phyloP scores from a whole-genome alignment of 2,888 invertebrate genomes.

The Agapostemon virescens region DNA sequence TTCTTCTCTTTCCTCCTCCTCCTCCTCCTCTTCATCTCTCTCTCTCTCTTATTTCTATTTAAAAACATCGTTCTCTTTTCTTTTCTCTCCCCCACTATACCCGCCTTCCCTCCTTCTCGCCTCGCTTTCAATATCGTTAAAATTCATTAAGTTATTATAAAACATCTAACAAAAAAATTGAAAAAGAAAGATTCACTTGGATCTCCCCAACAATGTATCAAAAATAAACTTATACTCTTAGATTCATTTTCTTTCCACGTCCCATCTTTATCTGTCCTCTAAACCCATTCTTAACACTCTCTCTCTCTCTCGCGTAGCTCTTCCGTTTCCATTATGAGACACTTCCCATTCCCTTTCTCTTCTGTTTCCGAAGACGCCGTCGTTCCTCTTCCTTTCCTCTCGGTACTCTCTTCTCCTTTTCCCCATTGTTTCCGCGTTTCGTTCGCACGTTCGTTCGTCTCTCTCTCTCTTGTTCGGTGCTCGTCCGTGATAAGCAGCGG shows the following conservation, averaged over 20 bases:
- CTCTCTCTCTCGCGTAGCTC: constrained; percentile 48
- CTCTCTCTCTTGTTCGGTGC: constrained; percentile 38
- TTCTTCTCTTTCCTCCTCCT: constrained; percentile 29
- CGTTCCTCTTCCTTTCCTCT: background rate
- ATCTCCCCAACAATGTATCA: constrained; percentile 80
- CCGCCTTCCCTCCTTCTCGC: constrained; percentile 60
- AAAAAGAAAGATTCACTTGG: constrained; percentile 77
- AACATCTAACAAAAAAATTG: constrained; percentile 78
- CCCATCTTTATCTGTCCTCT: constrained; percentile 38
- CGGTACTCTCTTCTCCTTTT: too few species aligned
- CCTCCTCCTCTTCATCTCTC: constrained; percentile 40
- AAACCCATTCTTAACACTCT: constrained; percentile 34
- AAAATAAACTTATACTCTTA: constrained; percentile 80
- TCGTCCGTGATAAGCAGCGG: constrained; percentile 42
- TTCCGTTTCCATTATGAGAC: background rate
- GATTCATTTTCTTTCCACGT: constrained; percentile 59
- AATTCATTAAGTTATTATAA: constrained; percentile 78
- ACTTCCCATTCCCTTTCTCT: constrained; percentile 59
- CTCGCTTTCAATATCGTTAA: constrained; percentile 75
- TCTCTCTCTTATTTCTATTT: constrained; percentile 58
- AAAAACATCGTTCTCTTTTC: constrained; percentile 64
- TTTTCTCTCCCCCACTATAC: constrained; percentile 50
- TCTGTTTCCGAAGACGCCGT: background rate
- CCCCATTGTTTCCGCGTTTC: background rate
- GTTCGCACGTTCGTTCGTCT: background rate